These are phyloP conservation scores for Limonius californicus DNA, from an alignment of 1,140 invertebrate genomes.

Conservation along the genomic window DNA sequence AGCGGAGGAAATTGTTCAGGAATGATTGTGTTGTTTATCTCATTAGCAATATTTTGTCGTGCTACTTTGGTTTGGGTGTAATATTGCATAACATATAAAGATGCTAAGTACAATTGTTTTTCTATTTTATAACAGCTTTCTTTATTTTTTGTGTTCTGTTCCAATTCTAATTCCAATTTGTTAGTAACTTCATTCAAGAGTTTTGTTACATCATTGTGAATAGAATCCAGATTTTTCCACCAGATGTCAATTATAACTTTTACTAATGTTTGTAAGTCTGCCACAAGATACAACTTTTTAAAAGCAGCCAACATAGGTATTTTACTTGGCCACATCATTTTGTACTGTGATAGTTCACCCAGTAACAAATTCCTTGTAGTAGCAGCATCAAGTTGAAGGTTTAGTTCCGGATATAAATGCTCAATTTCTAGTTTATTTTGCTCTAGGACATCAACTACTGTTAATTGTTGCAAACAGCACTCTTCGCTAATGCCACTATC, in stretches of 20 bases:
- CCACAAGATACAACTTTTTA: background rate
- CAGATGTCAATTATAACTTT: slow-evolving; percentile 4
- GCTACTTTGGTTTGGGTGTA: background rate
- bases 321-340: slow-evolving; percentile 12
- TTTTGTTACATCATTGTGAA: background rate
- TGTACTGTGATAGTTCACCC: slow-evolving; percentile 17
- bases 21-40: background rate
- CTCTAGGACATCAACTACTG: background rate
- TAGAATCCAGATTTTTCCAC: background rate
- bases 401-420: background rate
- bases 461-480: background rate
- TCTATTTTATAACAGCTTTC: too few relatives aligned
- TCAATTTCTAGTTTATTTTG: background rate
- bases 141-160: background rate
- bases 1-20: background rate
- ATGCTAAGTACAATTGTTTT: slow-evolving; percentile 1
- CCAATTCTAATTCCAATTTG: background rate
- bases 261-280: background rate
- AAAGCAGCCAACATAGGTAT: slow-evolving; percentile 7
- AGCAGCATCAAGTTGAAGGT: background rate
- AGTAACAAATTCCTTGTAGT: background rate
- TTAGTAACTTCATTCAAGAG: background rate
- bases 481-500: background rate
- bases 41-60: background rate
- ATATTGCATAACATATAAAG: slow-evolving; percentile 6